Conservation (phyloP, 1,140 invertebrate species). For the Apocrypta bakeri region DNA sequence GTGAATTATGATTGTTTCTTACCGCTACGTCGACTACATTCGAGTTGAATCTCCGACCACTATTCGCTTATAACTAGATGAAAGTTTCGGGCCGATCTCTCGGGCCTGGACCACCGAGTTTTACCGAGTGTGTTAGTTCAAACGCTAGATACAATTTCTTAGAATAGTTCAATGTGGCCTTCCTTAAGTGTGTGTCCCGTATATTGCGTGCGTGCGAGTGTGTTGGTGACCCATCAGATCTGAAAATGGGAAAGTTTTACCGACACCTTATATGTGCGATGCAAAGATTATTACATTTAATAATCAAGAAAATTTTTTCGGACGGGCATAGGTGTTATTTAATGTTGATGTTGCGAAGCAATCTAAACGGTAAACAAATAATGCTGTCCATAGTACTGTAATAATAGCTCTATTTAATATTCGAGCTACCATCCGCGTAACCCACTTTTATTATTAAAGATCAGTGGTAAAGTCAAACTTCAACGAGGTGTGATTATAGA, state of each 20-base stretch:
- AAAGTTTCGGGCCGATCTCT: constrained; percentile 44
- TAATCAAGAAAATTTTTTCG: constrained; percentile 20
- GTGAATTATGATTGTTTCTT: neutral
- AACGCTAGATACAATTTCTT: constrained; percentile 67
- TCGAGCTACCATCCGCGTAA: constrained; percentile 40
- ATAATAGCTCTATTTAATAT: constrained; percentile 46
- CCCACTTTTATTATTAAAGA: constrained; percentile 12
- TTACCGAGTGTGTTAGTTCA: constrained; percentile 58
- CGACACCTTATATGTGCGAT: constrained; percentile 22
- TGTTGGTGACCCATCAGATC: constrained; percentile 20
- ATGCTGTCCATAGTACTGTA: constrained; percentile 57
- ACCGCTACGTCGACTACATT: neutral
- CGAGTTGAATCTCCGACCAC: constrained; percentile 39
- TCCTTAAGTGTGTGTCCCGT: constrained; percentile 68
- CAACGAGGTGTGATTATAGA: constrained; percentile 4
- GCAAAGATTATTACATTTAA: constrained; percentile 40
- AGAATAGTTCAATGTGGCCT: constrained; percentile 75
- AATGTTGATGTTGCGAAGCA: constrained; percentile 52
- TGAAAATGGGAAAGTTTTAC: neutral
- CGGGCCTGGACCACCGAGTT: constrained; percentile 30
- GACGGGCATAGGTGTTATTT: constrained; percentile 40
- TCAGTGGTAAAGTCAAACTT: neutral
- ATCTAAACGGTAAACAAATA: constrained; percentile 48
- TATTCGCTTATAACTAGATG: constrained; percentile 45
- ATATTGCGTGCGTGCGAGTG: constrained; percentile 26